phyloP scores from a whole-genome alignment of 2,113 vertebrate genomes.

The Collichthys lucidus region DNA sequence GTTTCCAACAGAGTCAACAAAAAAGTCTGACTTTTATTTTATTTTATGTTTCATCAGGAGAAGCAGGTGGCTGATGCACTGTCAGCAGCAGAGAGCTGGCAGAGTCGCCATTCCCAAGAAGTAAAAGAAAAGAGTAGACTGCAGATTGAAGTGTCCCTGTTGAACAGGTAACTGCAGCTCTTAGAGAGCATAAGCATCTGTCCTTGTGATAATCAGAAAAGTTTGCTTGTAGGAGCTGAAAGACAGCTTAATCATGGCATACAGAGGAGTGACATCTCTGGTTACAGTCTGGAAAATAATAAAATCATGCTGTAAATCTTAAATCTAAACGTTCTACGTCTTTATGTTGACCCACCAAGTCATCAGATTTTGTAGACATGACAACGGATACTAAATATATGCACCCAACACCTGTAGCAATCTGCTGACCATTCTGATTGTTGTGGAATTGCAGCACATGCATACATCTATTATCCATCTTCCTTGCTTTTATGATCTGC shows the following conservation, averaged over 20 bases:
- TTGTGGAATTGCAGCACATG: no score
- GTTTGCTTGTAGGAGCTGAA: background rate
- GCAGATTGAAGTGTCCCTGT: constrained; percentile 85
- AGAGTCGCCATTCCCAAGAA: constrained; percentile 84
- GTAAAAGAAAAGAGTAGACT: constrained; percentile 88
- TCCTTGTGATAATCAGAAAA: background rate
- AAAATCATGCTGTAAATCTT: background rate
- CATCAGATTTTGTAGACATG: no score
- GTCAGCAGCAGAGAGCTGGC: constrained; percentile 88
- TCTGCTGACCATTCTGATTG: no score
- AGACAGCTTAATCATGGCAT: background rate
- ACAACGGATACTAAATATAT: no score
- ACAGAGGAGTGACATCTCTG: background rate
- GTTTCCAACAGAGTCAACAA: no score
- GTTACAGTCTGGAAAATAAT: background rate
- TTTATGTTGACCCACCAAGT: no score
- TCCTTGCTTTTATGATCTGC: no score
- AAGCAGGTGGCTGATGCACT: constrained; percentile 83
- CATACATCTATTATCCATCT: no score
- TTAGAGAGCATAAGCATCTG: background rate
- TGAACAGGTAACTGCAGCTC: constrained; percentile 86
- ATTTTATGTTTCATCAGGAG: constrained; percentile 79
- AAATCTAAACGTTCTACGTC: no score
- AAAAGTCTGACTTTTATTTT: background rate
- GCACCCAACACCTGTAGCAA: no score